phyloP scores from a whole-genome alignment of 2,113 vertebrate species.

The Polypterus senegalus region DNA sequence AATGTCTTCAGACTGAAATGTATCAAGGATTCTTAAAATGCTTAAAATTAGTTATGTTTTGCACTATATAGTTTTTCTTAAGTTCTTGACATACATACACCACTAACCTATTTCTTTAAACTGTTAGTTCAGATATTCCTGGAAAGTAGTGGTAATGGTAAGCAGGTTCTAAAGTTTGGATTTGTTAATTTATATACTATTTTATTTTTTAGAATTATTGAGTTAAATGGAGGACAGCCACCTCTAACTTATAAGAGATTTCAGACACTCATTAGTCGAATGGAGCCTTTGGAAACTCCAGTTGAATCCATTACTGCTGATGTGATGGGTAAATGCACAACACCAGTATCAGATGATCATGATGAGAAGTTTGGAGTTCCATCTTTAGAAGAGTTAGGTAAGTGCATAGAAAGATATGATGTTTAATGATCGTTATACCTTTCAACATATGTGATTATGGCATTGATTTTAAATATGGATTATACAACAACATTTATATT shows the following conservation, averaged over 20 bases:
- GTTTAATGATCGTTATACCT: no score
- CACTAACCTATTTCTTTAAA: no score
- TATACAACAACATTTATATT: no score
- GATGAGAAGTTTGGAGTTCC: slow-evolving; percentile 92
- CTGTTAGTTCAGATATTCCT: no score
- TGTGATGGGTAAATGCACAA: slow-evolving; percentile 70
- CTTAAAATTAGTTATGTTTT: no score
- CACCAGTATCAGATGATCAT: slow-evolving; percentile 83
- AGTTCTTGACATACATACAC: no score
- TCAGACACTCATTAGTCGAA: slow-evolving; percentile 88
- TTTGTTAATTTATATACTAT: neutral
- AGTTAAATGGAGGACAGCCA: slow-evolving; percentile 87
- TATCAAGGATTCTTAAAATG: neutral
- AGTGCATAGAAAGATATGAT: slow-evolving; percentile 12
- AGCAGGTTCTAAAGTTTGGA: no score
- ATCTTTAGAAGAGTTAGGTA: slow-evolving; percentile 87
- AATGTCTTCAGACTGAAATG: neutral
- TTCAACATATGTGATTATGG: no score
- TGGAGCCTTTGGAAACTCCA: slow-evolving; percentile 79
- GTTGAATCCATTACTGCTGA: slow-evolving; percentile 78
- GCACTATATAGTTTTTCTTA: no score
- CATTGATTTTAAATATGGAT: no score
- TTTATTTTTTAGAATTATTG: slow-evolving; percentile 71
- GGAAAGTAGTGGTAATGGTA: no score
- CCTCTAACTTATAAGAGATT: slow-evolving; percentile 94